phyloP scores from a whole-genome alignment of 2,113 vertebrate genomes.

The Collichthys lucidus region DNA sequence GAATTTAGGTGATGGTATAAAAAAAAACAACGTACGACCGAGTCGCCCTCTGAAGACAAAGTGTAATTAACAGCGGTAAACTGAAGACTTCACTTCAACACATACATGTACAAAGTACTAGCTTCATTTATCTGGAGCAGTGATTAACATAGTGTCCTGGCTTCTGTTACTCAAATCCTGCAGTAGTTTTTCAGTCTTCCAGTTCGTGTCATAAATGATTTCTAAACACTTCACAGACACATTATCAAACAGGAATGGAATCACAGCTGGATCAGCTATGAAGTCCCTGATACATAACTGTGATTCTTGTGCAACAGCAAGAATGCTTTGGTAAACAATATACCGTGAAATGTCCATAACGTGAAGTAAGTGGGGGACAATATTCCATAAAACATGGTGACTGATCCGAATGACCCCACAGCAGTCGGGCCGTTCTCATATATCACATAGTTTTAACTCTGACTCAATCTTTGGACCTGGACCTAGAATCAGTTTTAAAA shows the following conservation, averaged over 20 bases:
- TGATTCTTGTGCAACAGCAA: slow-evolving; percentile 25
- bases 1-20: neutral
- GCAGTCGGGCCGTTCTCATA: neutral
- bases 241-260: neutral
- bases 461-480: slow-evolving; percentile 15
- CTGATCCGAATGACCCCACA: neutral
- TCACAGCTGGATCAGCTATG: neutral
- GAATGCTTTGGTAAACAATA: neutral
- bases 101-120: neutral
- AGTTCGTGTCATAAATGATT: neutral
- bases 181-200: neutral
- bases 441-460: neutral
- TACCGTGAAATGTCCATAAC: neutral
- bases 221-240: neutral
- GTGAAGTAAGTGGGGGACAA: neutral
- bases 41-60: neutral
- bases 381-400: neutral
- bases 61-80: neutral
- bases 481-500: slow-evolving; percentile 4
- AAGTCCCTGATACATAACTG: slow-evolving; percentile 15
- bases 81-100: neutral
- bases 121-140: neutral
- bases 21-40: neutral
- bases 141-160: neutral
- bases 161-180: neutral